These are phyloP conservation scores for Helicoverpa zea DNA, from an alignment of 1,140 invertebrate genomes.

Conservation along the genomic window DNA sequence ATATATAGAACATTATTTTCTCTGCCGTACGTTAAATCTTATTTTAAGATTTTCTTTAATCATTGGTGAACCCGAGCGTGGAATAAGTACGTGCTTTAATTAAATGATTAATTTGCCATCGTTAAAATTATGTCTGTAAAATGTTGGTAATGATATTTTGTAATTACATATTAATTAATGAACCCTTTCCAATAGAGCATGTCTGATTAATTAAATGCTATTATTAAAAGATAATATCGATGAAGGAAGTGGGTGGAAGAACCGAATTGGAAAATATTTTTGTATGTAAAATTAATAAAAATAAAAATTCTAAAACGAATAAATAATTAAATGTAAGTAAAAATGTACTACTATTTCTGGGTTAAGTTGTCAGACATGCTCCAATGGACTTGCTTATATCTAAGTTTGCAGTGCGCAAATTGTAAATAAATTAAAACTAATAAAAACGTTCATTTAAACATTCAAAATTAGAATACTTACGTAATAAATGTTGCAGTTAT, in stretches of 20 bases:
- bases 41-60: slow-evolving; percentile 9
- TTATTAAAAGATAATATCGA: not conserved
- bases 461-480: not conserved
- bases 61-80: not conserved
- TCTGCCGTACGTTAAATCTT: not conserved
- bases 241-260: not conserved
- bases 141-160: slow-evolving; percentile 31
- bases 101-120: slow-evolving; percentile 13
- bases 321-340: not conserved
- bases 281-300: not conserved
- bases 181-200: slow-evolving; percentile 24
- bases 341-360: not conserved
- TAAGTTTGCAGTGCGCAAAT: not conserved
- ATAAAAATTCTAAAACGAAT: not conserved
- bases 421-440: slow-evolving; percentile 3
- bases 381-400: not conserved
- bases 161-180: slow-evolving; percentile 26
- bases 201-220: not conserved
- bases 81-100: not conserved
- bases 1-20: not conserved
- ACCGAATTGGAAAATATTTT: not conserved
- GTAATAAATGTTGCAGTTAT: not conserved
- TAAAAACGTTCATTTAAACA: not conserved
- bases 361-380: not conserved
- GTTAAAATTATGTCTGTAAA: slow-evolving; percentile 32